Percentiles rank a stretch among this genome's conserved stretches.
Evolutionary conservation across 2,113 vertebrate species (phyloP).

Genomic region (Halichoeres trimaculatus): DNA sequence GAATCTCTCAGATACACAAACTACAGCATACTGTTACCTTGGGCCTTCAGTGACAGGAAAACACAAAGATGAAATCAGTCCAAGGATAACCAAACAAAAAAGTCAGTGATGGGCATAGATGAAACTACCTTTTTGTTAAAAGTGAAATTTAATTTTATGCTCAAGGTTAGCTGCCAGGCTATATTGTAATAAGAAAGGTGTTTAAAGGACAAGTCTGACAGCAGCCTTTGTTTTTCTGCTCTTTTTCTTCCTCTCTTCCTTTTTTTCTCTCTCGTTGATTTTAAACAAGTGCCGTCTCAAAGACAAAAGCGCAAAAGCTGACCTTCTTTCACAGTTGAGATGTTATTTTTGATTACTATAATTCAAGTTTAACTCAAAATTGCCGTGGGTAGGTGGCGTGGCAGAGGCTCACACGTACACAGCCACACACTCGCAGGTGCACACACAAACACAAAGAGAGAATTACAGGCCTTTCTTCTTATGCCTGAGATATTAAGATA

Average conservation of each 20-base stretch:
- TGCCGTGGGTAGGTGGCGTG: conserved; percentile 78
- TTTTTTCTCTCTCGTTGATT: conserved; percentile 60
- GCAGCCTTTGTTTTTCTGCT: conserved; percentile 64
- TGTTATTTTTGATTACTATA: conserved; percentile 89
- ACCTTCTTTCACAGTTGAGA: conserved; percentile 88
- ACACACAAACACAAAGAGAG: conserved; percentile 1
- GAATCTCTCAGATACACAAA: neutral
- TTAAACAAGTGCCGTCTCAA: conserved; percentile 83
- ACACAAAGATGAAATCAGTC: conserved; percentile 88
- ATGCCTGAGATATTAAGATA: conserved; percentile 74
- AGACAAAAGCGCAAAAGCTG: conserved; percentile 79
- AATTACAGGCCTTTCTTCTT: conserved; percentile 46
- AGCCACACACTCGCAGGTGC: conserved; percentile 32
- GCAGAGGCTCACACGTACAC: conserved; percentile 48
- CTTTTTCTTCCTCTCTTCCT: conserved; percentile 28
- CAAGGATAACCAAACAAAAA: conserved; percentile 74
- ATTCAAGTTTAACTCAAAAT: conserved; percentile 85
- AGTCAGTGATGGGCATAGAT: conserved; percentile 77
- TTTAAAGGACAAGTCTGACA: conserved; percentile 77
- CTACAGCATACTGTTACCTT: neutral
- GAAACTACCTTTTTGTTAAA: conserved; percentile 68
- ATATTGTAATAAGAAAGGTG: conserved; percentile 63
- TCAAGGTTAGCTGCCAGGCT: conserved; percentile 73
- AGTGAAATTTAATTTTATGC: conserved; percentile 57
- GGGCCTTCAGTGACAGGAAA: conserved; percentile 87